Evolutionary conservation across 2,113 vertebrate species (phyloP), one percentile per base, ranked within the genome.

Genomic region (Sinocyclocheilus anshuiensis): DNA sequence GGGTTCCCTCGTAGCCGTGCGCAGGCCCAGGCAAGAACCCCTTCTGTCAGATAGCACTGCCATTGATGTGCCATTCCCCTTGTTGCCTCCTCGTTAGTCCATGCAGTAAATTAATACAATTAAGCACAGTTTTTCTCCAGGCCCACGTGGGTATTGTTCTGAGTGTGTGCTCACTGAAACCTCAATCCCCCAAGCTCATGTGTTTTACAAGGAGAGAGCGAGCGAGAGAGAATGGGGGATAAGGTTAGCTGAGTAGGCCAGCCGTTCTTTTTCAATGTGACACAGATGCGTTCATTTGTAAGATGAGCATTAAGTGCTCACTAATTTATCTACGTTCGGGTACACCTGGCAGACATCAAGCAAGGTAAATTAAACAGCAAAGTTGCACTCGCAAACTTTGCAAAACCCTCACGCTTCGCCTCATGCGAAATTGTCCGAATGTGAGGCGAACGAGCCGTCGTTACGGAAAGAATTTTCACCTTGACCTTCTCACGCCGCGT

Each of bases 21-120:
- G n/a, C 81, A 77, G 65, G 72, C 48, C 84, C 50, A 39, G 36
- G 79, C 36, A 59, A 67, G 84, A 88, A 89, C 84, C 89, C 89
- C 91, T 91, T 90, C 91, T 90, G 91, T 86, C 84, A 91, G 87
- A 83, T 67, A 84, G 77, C 55, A 2, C 77, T 84, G 84, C 65
- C 86, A 65, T 87, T 81, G 83, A 85, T 89, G 86, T 83, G 72
- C 76, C 83, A 85, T 87, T 87, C 87, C 84, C 89, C 86, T 45
- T 16, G 87, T 59, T 87, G 88, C 81, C 81, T 89, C 50, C 72
- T 85, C 82, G 78, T 84, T 86, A 87, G 84, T 85, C 85, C 89
- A 87, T 83, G 84, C 88, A 87, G 88, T 88, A 90, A 90, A 88
- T 89, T 86, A 89, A 89, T 83, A 87, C 83, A 89, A 88, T 90